Percentiles rank a stretch among this genome's conserved stretches.
Conservation (phyloP, 2,113 vertebrate species). For the Ptilorrhoa leucosticta region DNA sequence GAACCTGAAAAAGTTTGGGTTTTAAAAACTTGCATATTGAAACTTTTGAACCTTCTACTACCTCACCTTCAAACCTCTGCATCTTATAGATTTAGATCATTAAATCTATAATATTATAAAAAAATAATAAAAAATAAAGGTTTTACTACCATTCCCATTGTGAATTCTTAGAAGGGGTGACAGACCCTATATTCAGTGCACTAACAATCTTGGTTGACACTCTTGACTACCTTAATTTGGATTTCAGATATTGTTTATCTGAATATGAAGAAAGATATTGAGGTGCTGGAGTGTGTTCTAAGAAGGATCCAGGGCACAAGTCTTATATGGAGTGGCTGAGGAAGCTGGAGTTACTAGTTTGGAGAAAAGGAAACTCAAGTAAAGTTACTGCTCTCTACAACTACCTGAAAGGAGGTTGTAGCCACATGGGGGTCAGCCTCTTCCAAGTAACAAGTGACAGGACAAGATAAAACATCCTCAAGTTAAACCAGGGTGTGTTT, state of each 20-base stretch:
- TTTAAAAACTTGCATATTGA: neutral
- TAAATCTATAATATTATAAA: neutral
- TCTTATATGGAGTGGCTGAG: rapidly evolving
- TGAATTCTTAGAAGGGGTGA: neutral
- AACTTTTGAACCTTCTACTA: neutral
- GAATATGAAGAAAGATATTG: neutral
- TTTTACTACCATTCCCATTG: neutral
- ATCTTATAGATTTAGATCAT: neutral
- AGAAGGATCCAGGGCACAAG: neutral
- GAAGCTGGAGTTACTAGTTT: neutral
- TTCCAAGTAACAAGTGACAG: neutral
- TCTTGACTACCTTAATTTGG: neutral
- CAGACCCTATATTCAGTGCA: neutral
- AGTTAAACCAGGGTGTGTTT: neutral
- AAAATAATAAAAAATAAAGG: neutral
- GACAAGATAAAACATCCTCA: neutral
- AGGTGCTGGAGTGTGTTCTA: neutral
- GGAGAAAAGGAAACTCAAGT: neutral
- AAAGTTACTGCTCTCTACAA: neutral
- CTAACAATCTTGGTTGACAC: neutral
- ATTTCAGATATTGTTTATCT: neutral
- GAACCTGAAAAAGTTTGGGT: neutral
- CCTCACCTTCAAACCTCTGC: neutral
- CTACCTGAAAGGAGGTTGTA: neutral
- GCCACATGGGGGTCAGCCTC: neutral